Evolutionary conservation across 2,113 vertebrate genomes (phyloP).

Genomic region (Grantiella picta): DNA sequence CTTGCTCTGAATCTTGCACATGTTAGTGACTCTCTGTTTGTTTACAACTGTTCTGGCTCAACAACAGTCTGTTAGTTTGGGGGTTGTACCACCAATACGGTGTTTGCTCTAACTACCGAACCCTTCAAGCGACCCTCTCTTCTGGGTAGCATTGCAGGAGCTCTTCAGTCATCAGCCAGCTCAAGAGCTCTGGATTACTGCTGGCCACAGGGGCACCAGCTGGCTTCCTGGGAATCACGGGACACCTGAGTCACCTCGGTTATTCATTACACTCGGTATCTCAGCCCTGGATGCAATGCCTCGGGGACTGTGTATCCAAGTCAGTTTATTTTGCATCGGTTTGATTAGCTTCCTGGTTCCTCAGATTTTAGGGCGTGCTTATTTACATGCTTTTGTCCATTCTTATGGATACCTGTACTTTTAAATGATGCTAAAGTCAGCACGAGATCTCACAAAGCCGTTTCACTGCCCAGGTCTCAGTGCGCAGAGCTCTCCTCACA

Average conservation of each 20-base stretch:
- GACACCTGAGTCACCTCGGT: not conserved
- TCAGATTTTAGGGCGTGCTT: not conserved
- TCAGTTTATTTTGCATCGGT: not conserved
- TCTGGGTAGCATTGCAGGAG: not conserved
- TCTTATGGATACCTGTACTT: not conserved
- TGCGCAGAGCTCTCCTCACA: not conserved
- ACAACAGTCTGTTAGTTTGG: not conserved
- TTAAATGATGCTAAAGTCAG: not conserved
- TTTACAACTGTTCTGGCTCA: not conserved
- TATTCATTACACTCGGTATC: not conserved
- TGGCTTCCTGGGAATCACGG: not conserved
- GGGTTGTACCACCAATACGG: not conserved
- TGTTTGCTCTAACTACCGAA: not conserved
- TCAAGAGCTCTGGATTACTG: not conserved
- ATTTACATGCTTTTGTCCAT: not conserved
- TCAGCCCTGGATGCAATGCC: not conserved
- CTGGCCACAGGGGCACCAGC: not conserved
- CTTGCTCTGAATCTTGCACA: not conserved
- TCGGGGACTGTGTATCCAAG: not conserved
- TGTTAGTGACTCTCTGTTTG: not conserved
- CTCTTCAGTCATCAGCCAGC: not conserved
- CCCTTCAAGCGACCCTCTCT: not conserved
- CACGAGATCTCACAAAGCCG: fast-evolving
- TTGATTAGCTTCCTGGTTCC: not conserved
- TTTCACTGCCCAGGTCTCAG: fast-evolving